phyloP scores from a whole-genome alignment of 2,888 invertebrate genomes.

The Malacosoma neustria region DNA sequence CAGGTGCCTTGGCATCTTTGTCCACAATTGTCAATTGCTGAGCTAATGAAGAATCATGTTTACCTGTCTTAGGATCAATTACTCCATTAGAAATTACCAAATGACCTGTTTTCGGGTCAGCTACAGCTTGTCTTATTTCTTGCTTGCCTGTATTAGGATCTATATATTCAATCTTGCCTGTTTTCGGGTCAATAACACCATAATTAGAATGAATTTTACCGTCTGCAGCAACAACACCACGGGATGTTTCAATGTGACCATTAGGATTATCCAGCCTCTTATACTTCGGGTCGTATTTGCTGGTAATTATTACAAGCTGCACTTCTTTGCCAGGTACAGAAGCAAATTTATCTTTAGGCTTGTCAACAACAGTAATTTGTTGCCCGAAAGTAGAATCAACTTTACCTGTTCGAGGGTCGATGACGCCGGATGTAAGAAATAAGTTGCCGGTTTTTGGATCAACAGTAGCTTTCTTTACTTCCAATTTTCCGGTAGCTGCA shows the following conservation, averaged over 20 bases:
- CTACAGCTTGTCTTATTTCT: constrained; percentile 73
- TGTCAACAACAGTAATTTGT: constrained; percentile 59
- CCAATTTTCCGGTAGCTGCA: constrained; percentile 77
- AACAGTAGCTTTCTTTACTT: constrained; percentile 76
- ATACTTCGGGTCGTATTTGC: constrained; percentile 73
- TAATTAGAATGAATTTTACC: constrained; percentile 70
- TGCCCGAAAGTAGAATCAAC: constrained; percentile 73
- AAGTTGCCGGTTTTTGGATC: constrained; percentile 79
- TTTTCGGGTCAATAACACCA: constrained; percentile 70
- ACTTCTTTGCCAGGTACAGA: constrained; percentile 60
- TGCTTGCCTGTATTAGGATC: constrained; percentile 73
- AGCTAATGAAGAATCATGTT: constrained; percentile 63
- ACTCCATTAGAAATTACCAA: constrained; percentile 70
- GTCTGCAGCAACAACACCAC: constrained; percentile 47
- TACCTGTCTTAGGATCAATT: constrained; percentile 74
- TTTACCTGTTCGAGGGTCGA: constrained; percentile 73
- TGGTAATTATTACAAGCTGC: constrained; percentile 68
- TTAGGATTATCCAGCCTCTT: constrained; percentile 71
- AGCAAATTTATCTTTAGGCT: constrained; percentile 54
- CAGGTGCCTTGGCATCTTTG: constrained; percentile 37
- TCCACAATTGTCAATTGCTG: constrained; percentile 67
- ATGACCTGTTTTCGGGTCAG: constrained; percentile 73
- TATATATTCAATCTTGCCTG: constrained; percentile 69
- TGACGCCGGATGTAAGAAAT: constrained; percentile 69
- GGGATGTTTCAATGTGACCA: constrained; percentile 63